Percentiles rank a stretch among this genome's conserved stretches.
Conservation (phyloP, 1,140 invertebrate genomes). For the Grapholita molesta region DNA sequence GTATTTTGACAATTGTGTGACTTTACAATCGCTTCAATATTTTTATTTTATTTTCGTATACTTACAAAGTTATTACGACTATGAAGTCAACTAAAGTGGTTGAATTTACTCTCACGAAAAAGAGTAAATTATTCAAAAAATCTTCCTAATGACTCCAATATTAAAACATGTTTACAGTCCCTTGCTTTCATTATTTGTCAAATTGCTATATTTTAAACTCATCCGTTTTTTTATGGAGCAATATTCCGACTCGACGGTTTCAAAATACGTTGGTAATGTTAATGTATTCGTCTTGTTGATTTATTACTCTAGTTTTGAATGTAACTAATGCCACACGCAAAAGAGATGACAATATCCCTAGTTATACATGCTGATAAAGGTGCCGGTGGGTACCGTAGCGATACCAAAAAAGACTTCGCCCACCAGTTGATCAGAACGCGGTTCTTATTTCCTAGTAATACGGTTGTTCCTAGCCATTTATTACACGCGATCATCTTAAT, state of each 20-base stretch:
- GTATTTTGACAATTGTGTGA: not conserved
- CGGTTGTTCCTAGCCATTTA: conserved; percentile 33
- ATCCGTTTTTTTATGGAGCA: not conserved
- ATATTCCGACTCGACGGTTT: not conserved
- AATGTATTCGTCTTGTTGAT: conserved; percentile 57
- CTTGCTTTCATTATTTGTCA: not conserved
- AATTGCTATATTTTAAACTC: not conserved
- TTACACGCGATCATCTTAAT: not conserved
- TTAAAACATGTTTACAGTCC: not conserved
- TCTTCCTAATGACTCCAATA: not conserved
- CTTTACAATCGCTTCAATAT: not conserved
- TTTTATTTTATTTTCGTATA: no score
- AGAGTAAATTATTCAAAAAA: not conserved
- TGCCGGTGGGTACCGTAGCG: not conserved
- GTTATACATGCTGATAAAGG: conserved; percentile 21
- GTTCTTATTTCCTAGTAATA: not conserved
- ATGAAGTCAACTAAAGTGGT: no score
- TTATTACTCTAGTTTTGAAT: conserved; percentile 49
- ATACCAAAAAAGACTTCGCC: not conserved
- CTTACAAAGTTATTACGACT: no score
- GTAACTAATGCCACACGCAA: conserved; percentile 33
- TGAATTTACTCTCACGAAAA: no score
- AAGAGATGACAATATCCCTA: conserved; percentile 43
- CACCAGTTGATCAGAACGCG: not conserved
- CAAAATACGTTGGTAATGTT: conserved; percentile 41